Conservation (phyloP, 2,888 invertebrate genomes). For the Stratiomys singularior region DNA sequence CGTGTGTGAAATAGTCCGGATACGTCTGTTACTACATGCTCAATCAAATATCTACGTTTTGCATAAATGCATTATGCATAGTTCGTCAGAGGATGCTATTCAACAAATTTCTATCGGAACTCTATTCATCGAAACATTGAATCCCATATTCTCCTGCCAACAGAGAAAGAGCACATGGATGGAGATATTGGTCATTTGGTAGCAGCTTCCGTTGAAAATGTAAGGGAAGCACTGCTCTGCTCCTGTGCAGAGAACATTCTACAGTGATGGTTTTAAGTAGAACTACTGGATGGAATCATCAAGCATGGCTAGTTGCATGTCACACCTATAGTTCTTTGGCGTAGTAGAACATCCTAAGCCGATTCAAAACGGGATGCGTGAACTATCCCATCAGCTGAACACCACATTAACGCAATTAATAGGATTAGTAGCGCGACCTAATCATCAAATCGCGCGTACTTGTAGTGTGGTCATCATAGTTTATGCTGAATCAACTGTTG, state of each 20-base stretch:
- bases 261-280: background rate
- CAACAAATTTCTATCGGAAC: slow-evolving; percentile 23
- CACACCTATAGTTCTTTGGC: no score
- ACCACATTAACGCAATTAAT: no score
- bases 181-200: slow-evolving; percentile 7
- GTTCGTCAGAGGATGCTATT: background rate
- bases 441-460: no score
- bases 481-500: no score
- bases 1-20: background rate
- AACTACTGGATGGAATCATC: background rate
- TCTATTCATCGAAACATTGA: slow-evolving; percentile 20
- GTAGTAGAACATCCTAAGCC: no score
- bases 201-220: slow-evolving; percentile 34
- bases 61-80: slow-evolving; percentile 22
- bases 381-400: no score
- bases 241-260: background rate
- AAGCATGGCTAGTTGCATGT: no score
- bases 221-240: background rate
- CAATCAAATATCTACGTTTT: slow-evolving; percentile 27
- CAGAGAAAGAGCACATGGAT: background rate
- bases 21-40: slow-evolving; percentile 2
- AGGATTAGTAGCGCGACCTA: no score
- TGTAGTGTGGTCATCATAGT: no score
- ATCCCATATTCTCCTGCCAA: background rate
- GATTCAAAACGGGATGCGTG: no score